Evolutionary conservation across 1,140 invertebrate species (phyloP), one percentile per base, ranked within the genome.

Genomic region (Zaprionus ornatus): DNA sequence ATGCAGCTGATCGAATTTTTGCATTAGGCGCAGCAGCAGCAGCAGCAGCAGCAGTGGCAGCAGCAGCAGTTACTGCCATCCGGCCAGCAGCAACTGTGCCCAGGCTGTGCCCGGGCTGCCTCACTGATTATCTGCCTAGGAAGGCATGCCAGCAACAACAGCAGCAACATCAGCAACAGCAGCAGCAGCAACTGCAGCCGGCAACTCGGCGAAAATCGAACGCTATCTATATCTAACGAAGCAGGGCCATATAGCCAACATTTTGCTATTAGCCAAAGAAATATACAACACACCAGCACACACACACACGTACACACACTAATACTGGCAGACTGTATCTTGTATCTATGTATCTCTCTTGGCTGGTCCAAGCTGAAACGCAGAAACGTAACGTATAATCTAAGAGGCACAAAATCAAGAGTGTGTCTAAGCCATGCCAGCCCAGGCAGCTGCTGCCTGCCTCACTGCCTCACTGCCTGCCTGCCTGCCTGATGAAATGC

Each of bases 1-100:
- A 91, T 91, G 87, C 87, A 90, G 86, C 84, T 91, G 90, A 91
- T 91, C 90, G 90, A 91, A 91, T 91, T 91, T 91, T 91, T 91
- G 90, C 90, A 91, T 91, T 91, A 88, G 83, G 90, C 90, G 86
- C 91, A 91, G 86, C 85, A 73, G 78, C 84, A 72, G 72, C 76
- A 59, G 40, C 81, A 66, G 62, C 73, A 55, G 62, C 74, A 55
- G 72, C 77, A 55, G 62, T 72, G 52, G 72, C 77, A 6, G 71
- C 77, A 80, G 61, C 71, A 66, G 37, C 72, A 71, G 74, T 74
- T 74, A 77, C 80, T 82, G 79, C 84, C 84, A 83, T 82, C 83
- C 83, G 84, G 83, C 83, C 80, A 82, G 73, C 76, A 62, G 21
- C 75, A 85, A 87, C 69, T 74, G 76, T 70, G 72, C 74, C 50